Evolutionary conservation across 64 coral and sea anemone species (phyloP), one percentile per base, ranked within the genome.

Genomic region (Trachythela sp.): DNA sequence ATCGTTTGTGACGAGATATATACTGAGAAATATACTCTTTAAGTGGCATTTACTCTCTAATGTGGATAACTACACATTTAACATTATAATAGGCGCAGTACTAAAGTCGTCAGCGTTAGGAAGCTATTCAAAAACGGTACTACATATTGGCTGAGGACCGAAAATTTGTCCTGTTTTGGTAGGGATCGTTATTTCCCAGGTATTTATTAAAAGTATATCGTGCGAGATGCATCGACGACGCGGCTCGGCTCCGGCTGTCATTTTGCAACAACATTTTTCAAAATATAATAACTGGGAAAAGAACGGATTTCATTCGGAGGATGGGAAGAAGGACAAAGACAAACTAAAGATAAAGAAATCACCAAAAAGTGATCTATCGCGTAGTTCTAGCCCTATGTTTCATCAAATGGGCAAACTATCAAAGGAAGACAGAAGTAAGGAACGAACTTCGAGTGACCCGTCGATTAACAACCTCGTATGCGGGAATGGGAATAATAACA

Each of bases 221-320:
- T 10, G 20, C 9, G 54, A 22, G 35, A 91, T 93, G 91, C 49
- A 91, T 84, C 92, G 91, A 26, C 85, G 94, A 20, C 75, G 94
- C 14, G 91, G 94, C 13, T 95, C 94, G 3, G 94, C 94, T 4
- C 94, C 94, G 8, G 94, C 94, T 33, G 94, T 90, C 15, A 77
- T 92, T 1, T 85, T 95, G 31, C 91, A 90, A 40, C 91, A 93
- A 64, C 94, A 95, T n/a, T 91, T 95, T 70, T 84, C 80, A 51
- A 88, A 95, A 32, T 48, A 49, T 14, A 92, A 77, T 85, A 83
- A 77, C 26, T n/a, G 75, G 75, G 75, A 80, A 39, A 80, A 80
- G 37, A 39, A 39, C 34, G 30, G 75, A 20, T 80, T 80, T 36
- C 33, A 35, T 39, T 36, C 75, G 1, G 75, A 80, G 18, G 75